Base-by-base conservation (phyloP, 2,113 vertebrate species). In the Glaucomys volans region DNA sequence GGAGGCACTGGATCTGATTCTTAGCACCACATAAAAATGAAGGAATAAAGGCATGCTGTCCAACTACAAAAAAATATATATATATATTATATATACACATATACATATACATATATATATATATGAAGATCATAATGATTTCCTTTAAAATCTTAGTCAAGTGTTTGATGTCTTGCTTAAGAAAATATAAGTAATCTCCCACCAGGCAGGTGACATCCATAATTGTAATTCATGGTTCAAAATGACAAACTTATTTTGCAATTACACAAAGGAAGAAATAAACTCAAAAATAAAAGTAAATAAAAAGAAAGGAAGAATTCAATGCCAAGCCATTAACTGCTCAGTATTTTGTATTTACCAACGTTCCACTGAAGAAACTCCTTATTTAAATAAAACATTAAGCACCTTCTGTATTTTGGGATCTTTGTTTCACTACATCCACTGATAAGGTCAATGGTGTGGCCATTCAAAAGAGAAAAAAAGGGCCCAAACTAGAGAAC, bases 251-350 rank as follows among this genome's bases (percentile, higher is more conserved):
- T 95, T 90, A 83, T 86, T 59, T 24, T 90, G 37, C 5, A 3
- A 79, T 44, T 92, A 72, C 54, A 90, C 28, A 64, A 69, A 89
- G 57, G 30, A 89, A 87, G 26, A 95, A n/a, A n/a, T n/a, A n/a
- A n/a, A 93, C 50, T 86, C 76, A 92, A 89, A 50, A 50, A 50
- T 50, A 50, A 50, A 50, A 50, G 13, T 50, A 50, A 47, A 47
- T 47, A 5, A 8, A 50, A 24, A 57, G 8, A 66, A 71, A 90
- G 59, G 32, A 90, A 87, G 26, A 93, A 93, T 57, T 87, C 76
- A 92, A 89, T 54, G 37, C 22, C 87, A 91, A 87, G 71, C 40
- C 72, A 77, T 64, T 71, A 86, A 69, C 50, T 71, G 87, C 28
- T 57, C 64, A 84, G 12, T 82, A 76, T 64, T 84, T 69, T 9